Conservation (phyloP, 2,888 invertebrate species). For the Acrobasis repandana region DNA sequence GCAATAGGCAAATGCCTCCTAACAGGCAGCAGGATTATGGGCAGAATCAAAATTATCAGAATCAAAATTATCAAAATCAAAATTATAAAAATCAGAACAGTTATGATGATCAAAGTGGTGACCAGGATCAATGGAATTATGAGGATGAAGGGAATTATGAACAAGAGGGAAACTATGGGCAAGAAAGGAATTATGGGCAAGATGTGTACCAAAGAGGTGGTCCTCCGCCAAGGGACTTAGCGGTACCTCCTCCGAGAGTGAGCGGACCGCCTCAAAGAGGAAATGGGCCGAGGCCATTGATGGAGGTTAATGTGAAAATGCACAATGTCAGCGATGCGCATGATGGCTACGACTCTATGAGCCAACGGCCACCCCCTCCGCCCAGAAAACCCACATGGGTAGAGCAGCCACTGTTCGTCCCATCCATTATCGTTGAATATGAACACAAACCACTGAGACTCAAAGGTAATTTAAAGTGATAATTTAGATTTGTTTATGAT, state of each 20-base stretch:
- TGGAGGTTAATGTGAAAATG: slow-evolving; percentile 35
- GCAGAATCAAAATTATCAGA: slow-evolving; percentile 27
- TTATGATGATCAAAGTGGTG: slow-evolving; percentile 37
- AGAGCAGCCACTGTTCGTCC: slow-evolving; percentile 75
- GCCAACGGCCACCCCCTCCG: slow-evolving; percentile 22
- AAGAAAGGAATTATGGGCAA: slow-evolving; percentile 26
- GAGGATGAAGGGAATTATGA: slow-evolving; percentile 46
- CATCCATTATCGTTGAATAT: slow-evolving; percentile 87
- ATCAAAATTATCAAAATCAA: slow-evolving; percentile 20
- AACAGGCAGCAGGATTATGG: slow-evolving; percentile 23
- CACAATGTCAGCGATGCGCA: slow-evolving; percentile 24
- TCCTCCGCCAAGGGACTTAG: slow-evolving; percentile 37
- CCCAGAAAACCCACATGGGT: slow-evolving; percentile 54
- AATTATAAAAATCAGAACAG: slow-evolving; percentile 34
- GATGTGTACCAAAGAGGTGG: slow-evolving; percentile 30
- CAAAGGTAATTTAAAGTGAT: slow-evolving; percentile 70
- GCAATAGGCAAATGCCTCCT: slow-evolving; percentile 41
- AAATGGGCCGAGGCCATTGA: slow-evolving; percentile 41
- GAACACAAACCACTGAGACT: slow-evolving; percentile 84
- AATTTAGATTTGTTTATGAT: slow-evolving; percentile 19
- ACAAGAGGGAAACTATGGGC: slow-evolving; percentile 25
- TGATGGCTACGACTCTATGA: background rate
- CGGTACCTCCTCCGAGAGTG: slow-evolving; percentile 38
- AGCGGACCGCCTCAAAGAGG: slow-evolving; percentile 40
- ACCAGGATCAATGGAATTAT: slow-evolving; percentile 46